These are phyloP conservation scores for Corythaeola cristata DNA, from an alignment of 2,113 vertebrate genomes.

Conservation along the genomic window DNA sequence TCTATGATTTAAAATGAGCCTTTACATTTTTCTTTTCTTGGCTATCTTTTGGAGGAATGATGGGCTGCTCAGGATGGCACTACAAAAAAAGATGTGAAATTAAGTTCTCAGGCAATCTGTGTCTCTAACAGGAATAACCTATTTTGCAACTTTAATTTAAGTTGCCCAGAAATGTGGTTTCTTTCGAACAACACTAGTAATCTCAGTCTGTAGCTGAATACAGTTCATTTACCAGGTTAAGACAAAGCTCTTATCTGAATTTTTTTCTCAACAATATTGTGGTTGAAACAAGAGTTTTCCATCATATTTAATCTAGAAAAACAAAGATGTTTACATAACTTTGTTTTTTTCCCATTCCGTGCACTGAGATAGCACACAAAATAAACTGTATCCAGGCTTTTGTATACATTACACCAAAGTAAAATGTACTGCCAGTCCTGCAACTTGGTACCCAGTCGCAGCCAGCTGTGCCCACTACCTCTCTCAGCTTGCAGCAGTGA, in stretches of 20 bases:
- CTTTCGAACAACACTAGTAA: neutral
- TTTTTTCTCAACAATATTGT: neutral
- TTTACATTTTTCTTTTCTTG: neutral
- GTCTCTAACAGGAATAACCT: neutral
- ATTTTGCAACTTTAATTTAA: neutral
- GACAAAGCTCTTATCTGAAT: neutral
- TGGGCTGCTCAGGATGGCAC: neutral
- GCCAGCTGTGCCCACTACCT: neutral
- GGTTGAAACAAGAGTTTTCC: neutral
- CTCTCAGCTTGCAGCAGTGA: neutral
- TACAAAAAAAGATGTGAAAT: neutral
- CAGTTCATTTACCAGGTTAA: neutral
- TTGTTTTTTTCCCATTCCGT: neutral
- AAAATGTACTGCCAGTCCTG: neutral
- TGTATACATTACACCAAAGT: neutral
- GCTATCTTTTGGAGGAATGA: neutral
- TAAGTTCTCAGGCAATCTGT: neutral
- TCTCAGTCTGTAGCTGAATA: neutral
- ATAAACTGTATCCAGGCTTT: neutral
- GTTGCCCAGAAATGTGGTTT: neutral
- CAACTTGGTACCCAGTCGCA: neutral
- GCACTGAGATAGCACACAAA: neutral
- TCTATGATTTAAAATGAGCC: neutral
- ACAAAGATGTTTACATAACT: neutral
- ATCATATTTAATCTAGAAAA: neutral